Evolutionary conservation across 2,797 vertebrate genomes (phyloP).

Genomic region (Poecilia velifera): DNA sequence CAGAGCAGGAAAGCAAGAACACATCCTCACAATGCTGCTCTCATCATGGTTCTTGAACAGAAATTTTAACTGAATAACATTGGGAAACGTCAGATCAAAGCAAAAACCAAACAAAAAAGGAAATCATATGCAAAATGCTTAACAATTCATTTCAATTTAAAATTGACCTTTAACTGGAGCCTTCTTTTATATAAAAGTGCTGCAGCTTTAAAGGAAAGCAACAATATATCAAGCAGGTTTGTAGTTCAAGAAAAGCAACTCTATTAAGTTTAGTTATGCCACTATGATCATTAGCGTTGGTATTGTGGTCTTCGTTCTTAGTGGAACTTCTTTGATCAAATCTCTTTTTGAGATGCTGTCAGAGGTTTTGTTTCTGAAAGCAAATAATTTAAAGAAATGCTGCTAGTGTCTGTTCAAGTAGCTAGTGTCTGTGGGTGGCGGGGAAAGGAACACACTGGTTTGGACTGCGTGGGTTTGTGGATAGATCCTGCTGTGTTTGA

Average conservation of each 20-base stretch:
- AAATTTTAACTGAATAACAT: neutral
- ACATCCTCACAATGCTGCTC: neutral
- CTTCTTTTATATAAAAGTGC: neutral
- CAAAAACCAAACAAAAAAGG: neutral
- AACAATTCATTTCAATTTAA: neutral
- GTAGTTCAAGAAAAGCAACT: neutral
- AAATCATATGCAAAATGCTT: neutral
- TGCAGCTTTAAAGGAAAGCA: neutral
- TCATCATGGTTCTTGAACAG: neutral
- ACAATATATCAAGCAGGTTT: neutral
- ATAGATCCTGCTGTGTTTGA: slow-evolving; percentile 24
- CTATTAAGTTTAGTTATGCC: neutral
- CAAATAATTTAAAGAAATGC: slow-evolving; percentile 15
- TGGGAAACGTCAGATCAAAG: neutral
- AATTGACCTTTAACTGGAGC: neutral
- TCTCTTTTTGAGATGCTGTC: slow-evolving; percentile 4
- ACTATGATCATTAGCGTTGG: neutral
- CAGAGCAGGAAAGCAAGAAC: neutral
- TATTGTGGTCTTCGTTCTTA: neutral
- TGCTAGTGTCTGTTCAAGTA: neutral
- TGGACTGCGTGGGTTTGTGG: slow-evolving; percentile 24
- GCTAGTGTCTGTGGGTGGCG: neutral
- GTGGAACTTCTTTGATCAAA: neutral
- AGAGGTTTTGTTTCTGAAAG: slow-evolving; percentile 7
- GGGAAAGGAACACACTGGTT: slow-evolving; percentile 18